Conservation (phyloP, 2,888 invertebrate genomes). For the Tuberolachnus salignus region DNA sequence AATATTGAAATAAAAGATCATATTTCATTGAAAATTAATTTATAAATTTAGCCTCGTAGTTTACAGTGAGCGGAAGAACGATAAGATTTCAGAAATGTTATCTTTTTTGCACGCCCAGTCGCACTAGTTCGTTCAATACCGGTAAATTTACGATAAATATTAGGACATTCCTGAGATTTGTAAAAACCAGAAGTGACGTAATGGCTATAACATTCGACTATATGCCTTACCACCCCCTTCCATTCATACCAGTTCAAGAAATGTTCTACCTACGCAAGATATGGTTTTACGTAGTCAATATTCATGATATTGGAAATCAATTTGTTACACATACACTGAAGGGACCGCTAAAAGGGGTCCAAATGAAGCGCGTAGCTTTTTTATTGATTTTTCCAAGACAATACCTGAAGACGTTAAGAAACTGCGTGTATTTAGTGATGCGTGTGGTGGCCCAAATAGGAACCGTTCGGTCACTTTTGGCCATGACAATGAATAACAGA, state of each 20-base stretch:
- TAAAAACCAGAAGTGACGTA: conserved; percentile 56
- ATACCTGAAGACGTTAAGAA: conserved; percentile 53
- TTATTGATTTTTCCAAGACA: conserved; percentile 37
- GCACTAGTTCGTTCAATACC: neutral
- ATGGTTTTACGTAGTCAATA: conserved; percentile 57
- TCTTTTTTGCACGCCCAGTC: neutral
- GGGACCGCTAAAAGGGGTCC: conserved; percentile 58
- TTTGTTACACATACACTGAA: conserved; percentile 59
- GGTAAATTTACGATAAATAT: conserved; percentile 58
- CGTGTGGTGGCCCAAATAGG: conserved; percentile 60
- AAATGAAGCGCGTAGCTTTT: conserved; percentile 58
- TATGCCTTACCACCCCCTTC: conserved; percentile 60
- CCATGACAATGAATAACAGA: conserved; percentile 56
- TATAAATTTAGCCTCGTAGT: conserved; percentile 10
- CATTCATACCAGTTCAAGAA: conserved; percentile 60
- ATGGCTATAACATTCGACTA: conserved; percentile 60
- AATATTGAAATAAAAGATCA: neutral
- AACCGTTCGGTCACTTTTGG: conserved; percentile 58
- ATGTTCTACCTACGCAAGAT: conserved; percentile 58
- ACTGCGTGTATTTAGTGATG: conserved; percentile 59
- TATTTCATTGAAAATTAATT: conserved; percentile 1
- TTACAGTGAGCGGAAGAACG: conserved; percentile 7
- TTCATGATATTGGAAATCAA: conserved; percentile 59
- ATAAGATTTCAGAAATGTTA: conserved; percentile 1
- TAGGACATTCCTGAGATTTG: conserved; percentile 47